phyloP scores from a whole-genome alignment of 2,113 vertebrate genomes.

The Panthera tigris region DNA sequence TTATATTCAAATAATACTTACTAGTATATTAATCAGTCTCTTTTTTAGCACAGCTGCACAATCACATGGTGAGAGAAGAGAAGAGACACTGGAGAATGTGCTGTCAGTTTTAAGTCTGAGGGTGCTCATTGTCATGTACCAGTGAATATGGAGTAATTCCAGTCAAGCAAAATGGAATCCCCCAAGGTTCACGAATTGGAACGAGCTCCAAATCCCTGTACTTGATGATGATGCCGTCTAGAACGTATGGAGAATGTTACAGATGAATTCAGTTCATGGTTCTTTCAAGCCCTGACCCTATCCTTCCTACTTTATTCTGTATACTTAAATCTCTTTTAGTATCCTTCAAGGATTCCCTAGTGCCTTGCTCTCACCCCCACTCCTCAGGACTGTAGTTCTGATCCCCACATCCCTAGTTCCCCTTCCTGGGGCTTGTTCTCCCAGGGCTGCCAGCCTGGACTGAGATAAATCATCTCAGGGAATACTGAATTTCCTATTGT shows the following conservation, averaged over 20 bases:
- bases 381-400: not conserved
- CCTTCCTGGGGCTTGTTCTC: not conserved
- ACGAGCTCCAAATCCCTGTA: not conserved
- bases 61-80: not conserved
- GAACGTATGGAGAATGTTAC: not conserved
- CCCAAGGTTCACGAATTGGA: not conserved
- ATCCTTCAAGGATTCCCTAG: not conserved
- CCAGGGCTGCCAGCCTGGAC: not conserved
- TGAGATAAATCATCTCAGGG: not conserved
- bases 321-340: not conserved
- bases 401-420: not conserved
- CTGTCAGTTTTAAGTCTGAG: not conserved
- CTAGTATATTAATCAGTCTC: not conserved
- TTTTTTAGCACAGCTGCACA: not conserved
- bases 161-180: not conserved
- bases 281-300: constrained; percentile 18
- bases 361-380: not conserved
- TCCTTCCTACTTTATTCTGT: not conserved
- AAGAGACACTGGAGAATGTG: not conserved
- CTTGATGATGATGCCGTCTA: not conserved
- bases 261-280: not conserved
- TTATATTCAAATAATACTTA: not conserved
- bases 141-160: not conserved
- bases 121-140: not conserved
- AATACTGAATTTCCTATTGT: not conserved